Evolutionary conservation across 2,888 invertebrate species (phyloP), one percentile per base, ranked within the genome.

Genomic region (Ditula angustiorana): DNA sequence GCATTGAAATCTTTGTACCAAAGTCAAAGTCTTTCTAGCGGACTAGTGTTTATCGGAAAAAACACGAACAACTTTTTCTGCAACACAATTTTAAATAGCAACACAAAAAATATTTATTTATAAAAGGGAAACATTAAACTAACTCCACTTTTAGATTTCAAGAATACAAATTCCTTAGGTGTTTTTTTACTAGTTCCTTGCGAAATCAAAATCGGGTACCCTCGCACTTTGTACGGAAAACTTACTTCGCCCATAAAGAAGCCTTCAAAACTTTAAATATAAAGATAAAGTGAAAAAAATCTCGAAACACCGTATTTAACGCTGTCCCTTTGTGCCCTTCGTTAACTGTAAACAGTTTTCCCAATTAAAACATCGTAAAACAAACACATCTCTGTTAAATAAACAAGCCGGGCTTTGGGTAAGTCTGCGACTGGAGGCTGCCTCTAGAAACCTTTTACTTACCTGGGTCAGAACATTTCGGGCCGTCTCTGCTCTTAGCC

Each of bases 321-420:
- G 67, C 55, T 69, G 70, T 71, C 76, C 74, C 73, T 76, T 75
- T 69, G 72, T 68, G 69, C 74, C 77, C 78, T 83, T 86, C 82
- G 80, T 82, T 85, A 86, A 78, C 80, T 79, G 76, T 83, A 80
- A 83, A 84, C 80, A 84, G 85, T 86, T 85, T 82, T 79, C 78
- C 83, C 83, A 86, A 87, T 88, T 87, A 88, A 86, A 87, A 87
- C 78, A 87, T 86, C 76, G 78, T 73, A 74, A 72, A 77, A 80
- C 79, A 82, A 82, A 84, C 77, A 79, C 67, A 65, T 56, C 68
- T 64, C 67, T 71, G 69, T 70, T 69, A 73, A 75, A 72, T 70
- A 71, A 72, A 70, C 67, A 24, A 52, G 33, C 57, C 28, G 41
- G 23, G 23, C 30, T 24, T 47, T 37, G 55, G 62, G 67, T 60